A percentile compares a stretch with the other conserved stretches of the same genome.
Evolutionary conservation across 2,113 vertebrate genomes (phyloP).

Genomic region (Sphyrna mokarran): DNA sequence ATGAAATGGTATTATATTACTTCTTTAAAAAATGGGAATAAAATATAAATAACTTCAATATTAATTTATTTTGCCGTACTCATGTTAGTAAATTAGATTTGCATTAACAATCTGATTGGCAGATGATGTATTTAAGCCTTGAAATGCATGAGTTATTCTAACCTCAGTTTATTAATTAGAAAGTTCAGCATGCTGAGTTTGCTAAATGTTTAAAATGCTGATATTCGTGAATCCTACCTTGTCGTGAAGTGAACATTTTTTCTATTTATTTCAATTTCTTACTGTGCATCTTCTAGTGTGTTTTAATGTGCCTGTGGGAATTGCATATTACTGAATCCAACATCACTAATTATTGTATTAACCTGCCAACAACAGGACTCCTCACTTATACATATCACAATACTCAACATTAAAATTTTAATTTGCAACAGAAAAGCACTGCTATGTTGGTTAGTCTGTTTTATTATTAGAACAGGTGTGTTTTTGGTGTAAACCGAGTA

Average conservation of each 20-base stretch:
- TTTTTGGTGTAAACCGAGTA: neutral
- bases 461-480: neutral
- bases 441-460: neutral
- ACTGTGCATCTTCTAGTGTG: neutral
- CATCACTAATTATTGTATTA: neutral
- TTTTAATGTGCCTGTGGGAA: neutral
- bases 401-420: neutral
- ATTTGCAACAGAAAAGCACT: neutral
- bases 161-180: neutral
- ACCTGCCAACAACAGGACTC: neutral
- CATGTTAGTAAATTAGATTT: neutral
- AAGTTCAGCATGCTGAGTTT: neutral
- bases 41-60: neutral
- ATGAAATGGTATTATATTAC: neutral
- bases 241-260: neutral
- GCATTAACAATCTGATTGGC: neutral
- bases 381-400: neutral
- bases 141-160: neutral
- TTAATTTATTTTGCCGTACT: neutral
- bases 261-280: neutral
- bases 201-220: neutral
- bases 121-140: neutral
- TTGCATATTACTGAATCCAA: neutral
- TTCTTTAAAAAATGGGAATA: neutral
- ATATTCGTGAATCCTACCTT: neutral